Base-by-base conservation (phyloP, 2,888 invertebrate genomes). In the Volucella zonaria region DNA sequence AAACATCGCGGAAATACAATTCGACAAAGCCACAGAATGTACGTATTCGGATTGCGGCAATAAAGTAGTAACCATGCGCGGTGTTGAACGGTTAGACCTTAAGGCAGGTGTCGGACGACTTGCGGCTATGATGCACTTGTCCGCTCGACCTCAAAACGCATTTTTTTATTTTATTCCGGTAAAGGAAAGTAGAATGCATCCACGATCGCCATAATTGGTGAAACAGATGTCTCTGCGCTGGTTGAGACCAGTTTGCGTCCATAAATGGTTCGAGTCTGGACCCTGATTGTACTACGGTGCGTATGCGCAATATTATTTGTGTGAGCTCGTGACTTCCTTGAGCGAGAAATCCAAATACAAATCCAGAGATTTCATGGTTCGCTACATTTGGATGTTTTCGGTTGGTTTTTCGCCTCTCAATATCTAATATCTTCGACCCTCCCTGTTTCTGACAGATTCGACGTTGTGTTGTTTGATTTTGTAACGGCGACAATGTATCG, bases 111-210 rank as follows among this genome's bases (percentile, higher is more conserved):
- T 67, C 54, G 40, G 67, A 56, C 81, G 45, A 54, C 80, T 62
- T 58, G 31, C 6, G 31, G 31, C 31, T 58, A 54, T 9, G 40
- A 74, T 54, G 62, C 67, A 82, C 77, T 82, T 82, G 77, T 82
- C 61, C 77, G 51, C 42, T 71, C 76, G 82, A 77, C 82, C 82
- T 73, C 77, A 82, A 77, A 82, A 82, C 77, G 82, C 71, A 82
- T 82, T 73, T 70, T 76, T 82, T 73, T n/a, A n/a, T n/a, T 70
- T 18, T 1, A 1, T 52, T 31, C 31, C 31, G 6, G 31, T 31
- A 31, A 31, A 31, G 76, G 43, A 23, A 43, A 38, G 18, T 45
- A 52, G 47, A 58, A 47, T 58, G 59, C 67, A 68, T 52, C 75
- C 49, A 68, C 62, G 52, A 51, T 62, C 58, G 6, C 75, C 76